phyloP scores from a whole-genome alignment of 2,113 vertebrate species.

The Monarcha castaneiventris region DNA sequence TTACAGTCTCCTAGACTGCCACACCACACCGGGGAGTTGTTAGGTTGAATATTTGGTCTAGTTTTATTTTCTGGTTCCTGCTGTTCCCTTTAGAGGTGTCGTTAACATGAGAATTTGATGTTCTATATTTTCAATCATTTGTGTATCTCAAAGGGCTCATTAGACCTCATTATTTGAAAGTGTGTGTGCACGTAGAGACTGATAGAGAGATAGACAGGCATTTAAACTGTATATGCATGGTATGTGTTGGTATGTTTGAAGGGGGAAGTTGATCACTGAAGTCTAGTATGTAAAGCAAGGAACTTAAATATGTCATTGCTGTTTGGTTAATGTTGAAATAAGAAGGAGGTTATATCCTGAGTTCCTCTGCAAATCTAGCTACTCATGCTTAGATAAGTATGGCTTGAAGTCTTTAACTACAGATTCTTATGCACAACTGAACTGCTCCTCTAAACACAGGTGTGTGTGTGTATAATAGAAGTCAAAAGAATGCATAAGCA shows the following conservation, averaged over 20 bases:
- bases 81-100: constrained; percentile 1
- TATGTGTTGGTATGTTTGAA: background rate
- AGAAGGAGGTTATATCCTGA: background rate
- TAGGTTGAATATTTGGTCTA: constrained; percentile 41
- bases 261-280: background rate
- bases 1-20: constrained; percentile 22
- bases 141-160: background rate
- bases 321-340: background rate
- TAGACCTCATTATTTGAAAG: background rate
- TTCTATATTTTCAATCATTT: constrained; percentile 45
- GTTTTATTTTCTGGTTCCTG: constrained; percentile 49
- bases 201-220: background rate
- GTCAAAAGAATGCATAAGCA: background rate
- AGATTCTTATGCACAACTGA: background rate
- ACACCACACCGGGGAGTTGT: background rate
- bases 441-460: background rate
- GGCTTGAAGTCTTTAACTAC: background rate
- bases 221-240: background rate
- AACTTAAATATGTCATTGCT: background rate
- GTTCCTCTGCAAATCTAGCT: background rate
- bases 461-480: background rate
- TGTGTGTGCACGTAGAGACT: background rate
- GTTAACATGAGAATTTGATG: constrained; percentile 25
- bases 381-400: background rate
- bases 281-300: background rate